phyloP scores from a whole-genome alignment of 2,888 invertebrate species.

The Dynastes hyllus region DNA sequence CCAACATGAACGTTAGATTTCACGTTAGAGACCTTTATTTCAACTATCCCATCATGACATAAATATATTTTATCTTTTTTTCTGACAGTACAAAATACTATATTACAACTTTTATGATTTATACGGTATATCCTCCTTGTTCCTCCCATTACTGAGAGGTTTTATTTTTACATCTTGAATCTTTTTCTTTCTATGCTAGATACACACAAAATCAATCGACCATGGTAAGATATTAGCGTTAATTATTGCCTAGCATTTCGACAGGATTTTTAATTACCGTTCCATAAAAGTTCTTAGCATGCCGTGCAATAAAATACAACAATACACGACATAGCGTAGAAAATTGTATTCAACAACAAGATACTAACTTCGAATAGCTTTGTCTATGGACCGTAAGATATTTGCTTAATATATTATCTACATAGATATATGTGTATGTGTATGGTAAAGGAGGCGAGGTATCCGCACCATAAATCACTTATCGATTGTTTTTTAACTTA shows the following conservation, averaged over 20 bases:
- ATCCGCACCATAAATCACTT: conserved; percentile 37
- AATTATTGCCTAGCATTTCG: conserved; percentile 37
- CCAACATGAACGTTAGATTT: no score
- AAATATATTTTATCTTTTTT: no score
- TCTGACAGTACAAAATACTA: no score
- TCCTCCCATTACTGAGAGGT: not conserved
- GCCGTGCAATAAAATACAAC: conserved; percentile 4
- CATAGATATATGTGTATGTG: not conserved
- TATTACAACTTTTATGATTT: not conserved
- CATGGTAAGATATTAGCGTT: conserved; percentile 22
- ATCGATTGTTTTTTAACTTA: conserved; percentile 47
- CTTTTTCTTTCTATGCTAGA: not conserved
- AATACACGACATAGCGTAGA: not conserved
- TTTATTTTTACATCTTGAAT: not conserved
- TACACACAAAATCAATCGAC: conserved; percentile 1
- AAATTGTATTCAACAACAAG: not conserved
- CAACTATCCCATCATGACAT: no score
- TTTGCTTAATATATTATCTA: not conserved
- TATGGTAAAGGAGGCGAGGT: conserved; percentile 19
- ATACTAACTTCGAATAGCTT: not conserved
- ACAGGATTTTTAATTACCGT: conserved; percentile 33
- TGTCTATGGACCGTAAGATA: conserved; percentile 4
- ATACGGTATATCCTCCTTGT: not conserved
- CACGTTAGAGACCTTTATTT: no score
- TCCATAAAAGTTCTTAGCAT: conserved; percentile 25